Base-by-base conservation (phyloP, 2,888 invertebrate species). In the Phytoseiulus persimilis region DNA sequence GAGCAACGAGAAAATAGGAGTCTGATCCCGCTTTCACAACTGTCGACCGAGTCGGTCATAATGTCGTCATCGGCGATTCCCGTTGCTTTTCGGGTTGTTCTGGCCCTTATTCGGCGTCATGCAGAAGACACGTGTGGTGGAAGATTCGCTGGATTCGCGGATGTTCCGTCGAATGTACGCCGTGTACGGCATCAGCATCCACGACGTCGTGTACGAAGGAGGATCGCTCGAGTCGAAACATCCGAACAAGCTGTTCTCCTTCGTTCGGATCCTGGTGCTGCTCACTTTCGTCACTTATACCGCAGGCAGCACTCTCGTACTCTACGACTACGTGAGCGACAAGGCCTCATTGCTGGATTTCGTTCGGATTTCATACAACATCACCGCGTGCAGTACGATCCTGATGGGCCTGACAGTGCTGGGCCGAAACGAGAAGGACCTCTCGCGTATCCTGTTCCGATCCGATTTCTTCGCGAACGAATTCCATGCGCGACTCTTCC, bases 331-430 rank as follows among this genome's bases (percentile, higher is more conserved):
- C 65, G 5, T 65, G 14, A 28, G 28, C 65, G 33, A 45, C 32
- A 87, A 87, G 23, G 39, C 87, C 3, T 87, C 87, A 1, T 87
- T 87, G 87, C 87, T 87, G n/a, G 87, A 87, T 6, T 87, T 87
- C 14, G 87, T 87, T 3, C 32, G 87, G n/a, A 28, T 32, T n/a
- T 11, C 31, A 23, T 87, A 87, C 33, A 33, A 87, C 87, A 87
- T 87, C 87, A 33, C 87, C 0, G 32, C 87, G 6, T 87, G 28
- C 39, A 14, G 28, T 6, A 87, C 45, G 6, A 87, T 87, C 39
- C 39, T 87, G 33, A n/a, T 39, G 9, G 33, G 87, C 31, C 31
- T 33, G 28, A 14, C 6, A 0, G 45, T 32, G 32, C 28, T 87
- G 87, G 11, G n/a, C 31, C 14, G 32, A 9, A n/a, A 87, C 45